Evolutionary conservation across 1,140 invertebrate genomes (phyloP), one percentile per base, ranked within the genome.

Genomic region (Aphaenogaster floridana): DNA sequence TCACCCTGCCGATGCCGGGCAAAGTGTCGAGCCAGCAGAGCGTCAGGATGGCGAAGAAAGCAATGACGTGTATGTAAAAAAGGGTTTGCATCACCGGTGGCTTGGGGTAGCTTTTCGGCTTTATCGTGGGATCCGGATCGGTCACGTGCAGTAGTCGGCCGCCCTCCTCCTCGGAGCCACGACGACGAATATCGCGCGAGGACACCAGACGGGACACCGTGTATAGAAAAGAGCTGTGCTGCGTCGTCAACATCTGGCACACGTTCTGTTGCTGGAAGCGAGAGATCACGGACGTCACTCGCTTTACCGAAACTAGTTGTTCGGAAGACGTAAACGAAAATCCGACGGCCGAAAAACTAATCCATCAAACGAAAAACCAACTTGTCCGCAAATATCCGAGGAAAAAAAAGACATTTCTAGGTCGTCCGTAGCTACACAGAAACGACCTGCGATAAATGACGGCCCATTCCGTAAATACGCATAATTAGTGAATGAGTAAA

Each of bases 131-230:
- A 78, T 95, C 94, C 2, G 94, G 94, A 88, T 95, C 94, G 6
- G 94, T 95, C 7, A 95, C 94, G 66, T 95, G 94, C 42, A 95
- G 77, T 28, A 95, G 63, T 50, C 94, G 87, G 0, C 94, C 94
- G 5, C 94, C 94, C 61, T 95, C 94, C 2, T 95, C 94, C 7
- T 95, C 94, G 6, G 91, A 93, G 6, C 92, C 91, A 28, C 94
- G 89, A 52, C 94, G 89, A 74, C 94, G 89, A 17, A 94, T 95
- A 34, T 95, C 95, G 3, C 94, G 90, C 0, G 95, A 95, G 0
- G 95, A 95, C 13, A 95, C 95, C n/a, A 95, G 77, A 42, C 95
- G 93, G 1, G 96, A 96, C 5, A 96, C 96, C 5, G 96, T 96
- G 50, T 94, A 94, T 0, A 96, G 88, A 34, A 96, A 95, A 6